phyloP scores from a whole-genome alignment of 2,797 vertebrate species.

The Epinephelus coioides region DNA sequence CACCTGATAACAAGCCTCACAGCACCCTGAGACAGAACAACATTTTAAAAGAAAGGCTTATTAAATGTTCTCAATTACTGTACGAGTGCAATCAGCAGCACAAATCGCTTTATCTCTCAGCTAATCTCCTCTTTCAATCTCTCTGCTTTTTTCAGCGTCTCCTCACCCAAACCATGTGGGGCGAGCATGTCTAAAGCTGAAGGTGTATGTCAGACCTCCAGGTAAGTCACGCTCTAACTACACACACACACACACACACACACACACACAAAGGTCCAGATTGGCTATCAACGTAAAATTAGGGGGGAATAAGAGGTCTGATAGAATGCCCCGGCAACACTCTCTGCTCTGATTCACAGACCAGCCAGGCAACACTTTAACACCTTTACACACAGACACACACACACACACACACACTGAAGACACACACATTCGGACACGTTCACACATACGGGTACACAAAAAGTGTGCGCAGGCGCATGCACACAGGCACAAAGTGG shows the following conservation, averaged over 20 bases:
- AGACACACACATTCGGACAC: conserved; percentile 16
- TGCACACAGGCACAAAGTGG: conserved; percentile 60
- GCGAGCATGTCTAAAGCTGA: conserved; percentile 88
- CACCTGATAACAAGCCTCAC: conserved; percentile 31
- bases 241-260: conserved; percentile 44
- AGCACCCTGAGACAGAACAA: conserved; percentile 2
- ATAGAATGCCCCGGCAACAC: conserved; percentile 75
- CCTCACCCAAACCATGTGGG: conserved; percentile 89
- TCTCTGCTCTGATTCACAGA: conserved; percentile 81
- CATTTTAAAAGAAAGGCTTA: conserved; percentile 25
- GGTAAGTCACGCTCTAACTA: conserved; percentile 81
- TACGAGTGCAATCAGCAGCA: conserved; percentile 47
- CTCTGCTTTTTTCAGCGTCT: conserved; percentile 79
- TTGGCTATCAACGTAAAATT: conserved; percentile 81
- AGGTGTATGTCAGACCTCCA: conserved; percentile 89
- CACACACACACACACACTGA: not conserved
- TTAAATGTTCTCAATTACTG: conserved; percentile 51
- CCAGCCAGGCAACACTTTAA: conserved; percentile 74
- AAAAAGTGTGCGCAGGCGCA: not conserved
- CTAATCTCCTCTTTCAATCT: conserved; percentile 67
- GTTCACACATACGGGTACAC: conserved; percentile 22
- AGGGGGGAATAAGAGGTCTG: conserved; percentile 75
- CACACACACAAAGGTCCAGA: conserved; percentile 63
- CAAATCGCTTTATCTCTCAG: conserved; percentile 41
- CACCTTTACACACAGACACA: conserved; percentile 62